These are phyloP conservation scores for Luidia sarsii DNA, from an alignment of 53 echinoderm and acorn worm genomes.

Conservation along the genomic window DNA sequence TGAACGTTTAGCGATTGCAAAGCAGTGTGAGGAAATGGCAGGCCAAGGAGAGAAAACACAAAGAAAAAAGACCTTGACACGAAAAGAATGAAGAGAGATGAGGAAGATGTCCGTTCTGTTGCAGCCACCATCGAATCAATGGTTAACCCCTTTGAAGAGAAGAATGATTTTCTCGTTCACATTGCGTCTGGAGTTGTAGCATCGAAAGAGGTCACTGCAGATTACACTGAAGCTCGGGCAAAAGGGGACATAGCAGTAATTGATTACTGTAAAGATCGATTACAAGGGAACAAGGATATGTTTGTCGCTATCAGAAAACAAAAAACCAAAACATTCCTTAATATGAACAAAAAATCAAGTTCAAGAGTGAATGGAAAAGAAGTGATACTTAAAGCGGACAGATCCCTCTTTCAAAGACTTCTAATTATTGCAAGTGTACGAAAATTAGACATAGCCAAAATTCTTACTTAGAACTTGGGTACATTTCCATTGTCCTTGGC, in stretches of 20 bases:
- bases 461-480: background rate
- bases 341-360: background rate
- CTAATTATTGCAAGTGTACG: slow-evolving; percentile 1
- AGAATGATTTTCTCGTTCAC: slow-evolving; percentile 2
- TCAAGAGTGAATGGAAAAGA: slow-evolving; percentile 22
- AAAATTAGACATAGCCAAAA: background rate
- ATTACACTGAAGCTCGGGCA: background rate
- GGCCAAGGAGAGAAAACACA: slow-evolving; percentile 1
- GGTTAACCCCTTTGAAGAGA: slow-evolving; percentile 34
- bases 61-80: slow-evolving; percentile 13
- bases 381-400: slow-evolving; percentile 27
- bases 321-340: background rate
- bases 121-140: background rate
- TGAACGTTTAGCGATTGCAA: no score
- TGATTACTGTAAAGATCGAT: background rate
- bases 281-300: slow-evolving; percentile 8
- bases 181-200: slow-evolving; percentile 22
- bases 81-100: slow-evolving; percentile 23
- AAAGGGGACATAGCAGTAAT: slow-evolving; percentile 2
- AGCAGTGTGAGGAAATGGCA: slow-evolving; percentile 49
- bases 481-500: slow-evolving; percentile 16
- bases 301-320: slow-evolving; percentile 1
- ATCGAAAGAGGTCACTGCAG: slow-evolving; percentile 10
- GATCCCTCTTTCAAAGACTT: background rate
- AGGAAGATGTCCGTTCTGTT: slow-evolving; percentile 10